Base-by-base conservation (phyloP, 2,888 invertebrate species). In the Rhaphigaster nebulosa region DNA sequence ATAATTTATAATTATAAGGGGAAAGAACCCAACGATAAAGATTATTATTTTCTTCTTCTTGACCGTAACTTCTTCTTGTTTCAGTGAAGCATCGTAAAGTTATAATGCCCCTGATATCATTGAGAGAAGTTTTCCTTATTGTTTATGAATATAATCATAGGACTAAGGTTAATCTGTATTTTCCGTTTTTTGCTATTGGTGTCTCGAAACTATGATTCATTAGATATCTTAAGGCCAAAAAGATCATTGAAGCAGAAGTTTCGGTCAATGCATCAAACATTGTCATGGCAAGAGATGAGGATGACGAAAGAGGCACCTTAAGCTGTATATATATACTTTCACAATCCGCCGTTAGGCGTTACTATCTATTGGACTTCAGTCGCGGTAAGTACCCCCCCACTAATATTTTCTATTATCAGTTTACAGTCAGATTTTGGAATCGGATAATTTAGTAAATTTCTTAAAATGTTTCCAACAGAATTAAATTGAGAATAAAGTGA, bases 231-330 rank as follows among this genome's bases (percentile, higher is more conserved):
- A 15, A 34, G 70, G 34, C 70, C 34, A 20, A 70, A 70, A 34
- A 70, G 18, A 70, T 34, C 70, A 70, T 70, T 70, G 34, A 65
- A 65, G 60, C 13, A 65, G 70, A 70, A 70, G 70, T 70, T 70
- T 70, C 70, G 70, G 70, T 70, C 70, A 70, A 70, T 70, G 70
- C 70, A 70, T 70, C 70, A 70, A 70, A 70, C 70, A 34, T 70
- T 70, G 70, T 70, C 70, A 70, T 70, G 70, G 70, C 34, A 70
- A 70, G 70, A 70, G 34, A 34, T 70, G 70, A 70, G 70, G 34
- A 70, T 70, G 70, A 70, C 70, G 70, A 70, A 70, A 70, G 70
- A 70, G 70, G 70, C 70, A 70, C 15, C 70, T 70, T 5, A 70
- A 70, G 70, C 18, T 70, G 70, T 70, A 70, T 70, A 70, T 70